Percentiles rank a stretch among this genome's conserved stretches.
phyloP scores from a whole-genome alignment of 2,797 vertebrate genomes.

The Molossus molossus region DNA sequence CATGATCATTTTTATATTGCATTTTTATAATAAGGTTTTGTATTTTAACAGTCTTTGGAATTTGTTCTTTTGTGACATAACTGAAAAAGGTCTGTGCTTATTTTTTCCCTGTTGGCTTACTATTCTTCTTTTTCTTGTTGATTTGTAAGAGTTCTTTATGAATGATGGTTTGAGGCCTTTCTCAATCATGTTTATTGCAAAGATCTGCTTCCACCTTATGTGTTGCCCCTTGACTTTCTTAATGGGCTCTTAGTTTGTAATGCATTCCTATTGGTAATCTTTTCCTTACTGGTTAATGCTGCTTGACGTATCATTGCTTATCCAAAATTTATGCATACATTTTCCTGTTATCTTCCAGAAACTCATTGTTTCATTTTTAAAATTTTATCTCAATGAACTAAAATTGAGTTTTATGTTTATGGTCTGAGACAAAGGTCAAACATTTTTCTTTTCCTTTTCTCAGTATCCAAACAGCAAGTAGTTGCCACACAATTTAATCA shows the following conservation, averaged over 20 bases:
- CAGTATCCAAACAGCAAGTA: not conserved
- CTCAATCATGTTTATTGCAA: not conserved
- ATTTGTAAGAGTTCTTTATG: not conserved
- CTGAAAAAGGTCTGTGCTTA: not conserved
- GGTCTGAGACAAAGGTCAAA: not conserved
- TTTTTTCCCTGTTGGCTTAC: not conserved
- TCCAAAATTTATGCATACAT: not conserved
- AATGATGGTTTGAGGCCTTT: not conserved
- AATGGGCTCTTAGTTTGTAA: constrained; percentile 20
- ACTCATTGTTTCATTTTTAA: not conserved
- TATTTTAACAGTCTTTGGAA: not conserved
- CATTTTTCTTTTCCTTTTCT: not conserved
- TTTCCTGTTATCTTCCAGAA: constrained; percentile 34
- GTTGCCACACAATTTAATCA: not conserved
- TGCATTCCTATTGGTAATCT: not conserved
- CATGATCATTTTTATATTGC: not conserved
- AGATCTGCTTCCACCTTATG: not conserved
- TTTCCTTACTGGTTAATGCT: not conserved
- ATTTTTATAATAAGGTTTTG: constrained; percentile 23
- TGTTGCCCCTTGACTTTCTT: not conserved
- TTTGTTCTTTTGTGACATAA: constrained; percentile 9
- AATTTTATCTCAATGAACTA: not conserved
- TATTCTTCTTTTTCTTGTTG: not conserved
- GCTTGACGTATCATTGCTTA: not conserved
- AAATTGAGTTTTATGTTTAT: not conserved